phyloP scores from a whole-genome alignment of 2,113 vertebrate genomes.

The Notarius lentiginosus region DNA sequence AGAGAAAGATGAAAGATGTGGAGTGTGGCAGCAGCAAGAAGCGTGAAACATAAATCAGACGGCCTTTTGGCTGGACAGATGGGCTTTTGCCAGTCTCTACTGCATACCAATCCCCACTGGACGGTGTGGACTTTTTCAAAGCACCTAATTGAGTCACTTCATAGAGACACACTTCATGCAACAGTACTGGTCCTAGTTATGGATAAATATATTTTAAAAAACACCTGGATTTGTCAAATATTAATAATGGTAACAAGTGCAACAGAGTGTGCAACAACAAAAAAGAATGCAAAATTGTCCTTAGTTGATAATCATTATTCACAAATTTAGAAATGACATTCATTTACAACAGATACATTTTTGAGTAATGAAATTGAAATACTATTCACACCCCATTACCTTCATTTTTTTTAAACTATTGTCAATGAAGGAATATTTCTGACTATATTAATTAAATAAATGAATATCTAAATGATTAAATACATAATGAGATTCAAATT shows the following conservation, averaged over 20 bases:
- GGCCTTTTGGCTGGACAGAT: constrained; percentile 63
- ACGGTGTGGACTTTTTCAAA: constrained; percentile 11
- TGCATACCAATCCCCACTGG: constrained; percentile 60
- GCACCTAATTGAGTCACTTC: constrained; percentile 19
- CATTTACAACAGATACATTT: not conserved
- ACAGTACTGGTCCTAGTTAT: not conserved
- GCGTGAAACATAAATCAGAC: constrained; percentile 68
- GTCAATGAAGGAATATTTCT: not conserved
- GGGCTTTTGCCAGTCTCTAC: constrained; percentile 56
- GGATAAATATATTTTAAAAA: not conserved
- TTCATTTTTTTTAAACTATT: not conserved
- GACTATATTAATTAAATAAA: not conserved
- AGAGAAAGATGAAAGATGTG: constrained; percentile 44
- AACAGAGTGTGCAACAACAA: not conserved
- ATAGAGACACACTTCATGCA: not conserved
- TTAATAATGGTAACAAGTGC: not conserved
- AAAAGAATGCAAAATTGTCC: not conserved
- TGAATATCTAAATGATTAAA: not conserved
- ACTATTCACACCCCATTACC: not conserved
- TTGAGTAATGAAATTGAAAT: not conserved
- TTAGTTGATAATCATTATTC: not conserved
- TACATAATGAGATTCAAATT: not conserved
- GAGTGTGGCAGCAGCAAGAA: constrained; percentile 45
- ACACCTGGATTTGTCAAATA: not conserved
- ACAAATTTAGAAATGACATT: not conserved